Conservation (phyloP, 92 coral and sea anemone genomes). For the Galaxea fascicularis region DNA sequence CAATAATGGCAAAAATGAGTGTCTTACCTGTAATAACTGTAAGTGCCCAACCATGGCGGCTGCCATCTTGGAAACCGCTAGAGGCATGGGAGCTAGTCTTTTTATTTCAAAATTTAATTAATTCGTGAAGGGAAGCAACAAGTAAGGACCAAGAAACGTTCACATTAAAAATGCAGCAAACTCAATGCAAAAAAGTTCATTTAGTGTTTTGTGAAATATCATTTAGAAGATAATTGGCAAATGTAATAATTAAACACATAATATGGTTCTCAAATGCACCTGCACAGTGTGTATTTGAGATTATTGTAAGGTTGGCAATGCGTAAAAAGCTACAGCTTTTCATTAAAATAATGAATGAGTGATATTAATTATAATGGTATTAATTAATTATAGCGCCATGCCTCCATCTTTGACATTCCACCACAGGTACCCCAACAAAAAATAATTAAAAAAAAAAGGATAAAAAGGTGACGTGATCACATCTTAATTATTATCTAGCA, state of each 20-base stretch:
- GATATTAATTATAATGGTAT: conserved; percentile 2
- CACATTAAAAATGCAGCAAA: conserved; percentile 14
- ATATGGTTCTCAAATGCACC: neutral
- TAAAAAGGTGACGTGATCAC: conserved; percentile 21
- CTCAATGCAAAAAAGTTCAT: neutral
- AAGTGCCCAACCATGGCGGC: conserved; percentile 7
- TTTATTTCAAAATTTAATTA: neutral
- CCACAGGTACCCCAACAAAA: conserved; percentile 14
- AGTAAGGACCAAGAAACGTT: neutral
- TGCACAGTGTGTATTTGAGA: neutral
- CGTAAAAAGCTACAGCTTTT: neutral
- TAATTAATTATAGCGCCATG: neutral
- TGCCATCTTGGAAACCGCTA: conserved; percentile 17
- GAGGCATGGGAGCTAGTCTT: conserved; percentile 1
- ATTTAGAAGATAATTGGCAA: neutral
- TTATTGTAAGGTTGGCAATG: neutral
- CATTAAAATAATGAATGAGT: conserved; percentile 2
- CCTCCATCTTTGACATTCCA: conserved; percentile 19
- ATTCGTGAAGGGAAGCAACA: neutral
- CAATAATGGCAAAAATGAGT: neutral
- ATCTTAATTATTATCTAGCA: neutral
- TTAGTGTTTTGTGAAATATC: neutral
- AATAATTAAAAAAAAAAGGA: neutral
- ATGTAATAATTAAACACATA: neutral
- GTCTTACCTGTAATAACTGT: conserved; percentile 27